Percentiles rank a stretch among this genome's conserved stretches.
Conservation (phyloP, 2,888 invertebrate genomes). For the Hypercompe scribonia region DNA sequence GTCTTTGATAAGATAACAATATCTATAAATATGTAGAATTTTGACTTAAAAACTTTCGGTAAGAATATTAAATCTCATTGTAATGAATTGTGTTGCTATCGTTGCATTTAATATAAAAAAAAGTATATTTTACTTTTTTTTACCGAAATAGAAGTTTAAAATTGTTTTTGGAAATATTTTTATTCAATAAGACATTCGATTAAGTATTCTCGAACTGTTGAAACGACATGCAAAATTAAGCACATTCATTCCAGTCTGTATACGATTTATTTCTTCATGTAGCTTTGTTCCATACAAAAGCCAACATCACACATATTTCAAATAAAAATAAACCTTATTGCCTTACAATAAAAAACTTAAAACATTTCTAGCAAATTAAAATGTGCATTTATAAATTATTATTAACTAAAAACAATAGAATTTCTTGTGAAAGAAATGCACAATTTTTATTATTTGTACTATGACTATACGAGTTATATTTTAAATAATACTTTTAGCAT, state of each 20-base stretch:
- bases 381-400: constrained; percentile 18
- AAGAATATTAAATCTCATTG: too few species aligned
- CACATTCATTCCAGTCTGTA: background rate
- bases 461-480: constrained; percentile 31
- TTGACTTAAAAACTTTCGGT: too few species aligned
- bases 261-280: background rate
- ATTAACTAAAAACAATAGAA: constrained; percentile 28
- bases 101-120: too few species aligned
- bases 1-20: too few species aligned
- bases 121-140: too few species aligned
- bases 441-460: constrained; percentile 43
- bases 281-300: background rate
- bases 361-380: background rate
- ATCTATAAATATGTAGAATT: too few species aligned
- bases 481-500: constrained; percentile 40
- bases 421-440: constrained; percentile 33
- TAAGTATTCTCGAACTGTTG: background rate
- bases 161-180: background rate
- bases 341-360: constrained; percentile 31
- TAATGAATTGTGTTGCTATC: too few species aligned
- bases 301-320: constrained; percentile 3
- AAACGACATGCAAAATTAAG: background rate
- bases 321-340: constrained; percentile 17
- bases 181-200: background rate
- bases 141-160: background rate